Base-by-base conservation (phyloP, 1,140 invertebrate species). In the Pectinophora gossypiella region DNA sequence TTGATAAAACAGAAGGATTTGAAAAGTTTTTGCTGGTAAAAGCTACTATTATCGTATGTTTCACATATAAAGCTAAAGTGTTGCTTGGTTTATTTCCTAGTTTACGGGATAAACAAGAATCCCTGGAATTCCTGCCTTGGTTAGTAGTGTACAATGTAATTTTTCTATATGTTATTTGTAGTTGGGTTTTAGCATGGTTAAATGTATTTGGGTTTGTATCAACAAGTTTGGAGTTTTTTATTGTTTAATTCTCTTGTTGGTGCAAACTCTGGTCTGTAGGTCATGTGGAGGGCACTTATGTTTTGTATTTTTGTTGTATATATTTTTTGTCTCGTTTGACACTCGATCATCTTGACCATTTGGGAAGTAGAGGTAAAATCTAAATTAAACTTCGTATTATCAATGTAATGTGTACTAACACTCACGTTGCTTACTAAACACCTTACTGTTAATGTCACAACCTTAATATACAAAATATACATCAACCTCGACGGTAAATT, bases 101-200 rank as follows among this genome's bases (percentile, higher is more conserved):
- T 92, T 91, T 90, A 89, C 90, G 91, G 91, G 91, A 92, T 89
- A 92, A 92, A 88, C 88, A 89, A 88, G 91, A 93, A 83, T 87
- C 88, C 68, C 91, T 92, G 91, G 91, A 92, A 86, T 92, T 91
- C 89, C 89, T 91, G 79, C 91, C 91, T 89, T 93, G 91, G 91
- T 92, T 91, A 91, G 91, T 93, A 92, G 70, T 71, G 68, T 72
- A 77, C 64, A 70, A 62, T 72, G 68, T 80, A 80, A 72, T 71
- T 73, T 61, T 58, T 46, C 36, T 40, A 40, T 27, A 27, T 27
- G 23, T 27, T 40, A 40, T 32, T 16, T 77, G 72, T 70, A 52
- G 68, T 78, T 74, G 59, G 71, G 48, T 72, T 60, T 51, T 64
- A 51, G 23, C 55, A 70, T 45, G 23, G 35, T 7, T 20, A 23